These are phyloP conservation scores for Xyrichtys novacula DNA, from an alignment of 2,797 vertebrate species.

Conservation along the genomic window DNA sequence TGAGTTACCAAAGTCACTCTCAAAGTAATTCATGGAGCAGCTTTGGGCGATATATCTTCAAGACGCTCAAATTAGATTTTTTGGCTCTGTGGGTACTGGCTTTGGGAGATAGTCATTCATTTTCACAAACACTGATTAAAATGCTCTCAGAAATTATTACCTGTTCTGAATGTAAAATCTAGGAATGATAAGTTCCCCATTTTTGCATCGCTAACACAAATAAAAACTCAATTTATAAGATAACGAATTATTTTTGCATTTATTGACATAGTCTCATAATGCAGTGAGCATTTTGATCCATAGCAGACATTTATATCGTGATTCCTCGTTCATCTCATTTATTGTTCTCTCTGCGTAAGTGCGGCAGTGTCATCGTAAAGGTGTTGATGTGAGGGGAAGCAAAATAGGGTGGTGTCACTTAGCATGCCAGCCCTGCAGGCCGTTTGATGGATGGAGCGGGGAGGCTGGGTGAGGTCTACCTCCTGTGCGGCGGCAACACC, in stretches of 20 bases:
- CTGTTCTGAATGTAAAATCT: conserved; percentile 32
- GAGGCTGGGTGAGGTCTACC: conserved; percentile 51
- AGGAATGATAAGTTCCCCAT: background rate
- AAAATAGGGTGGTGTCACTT: conserved; percentile 55
- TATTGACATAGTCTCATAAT: background rate
- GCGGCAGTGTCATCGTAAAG: conserved; percentile 24
- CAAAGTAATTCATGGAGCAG: conserved; percentile 59
- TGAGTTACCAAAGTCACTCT: conserved; percentile 66
- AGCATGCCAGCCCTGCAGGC: conserved; percentile 51
- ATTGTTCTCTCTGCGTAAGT: background rate
- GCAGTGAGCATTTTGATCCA: background rate
- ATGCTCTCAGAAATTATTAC: conserved; percentile 35
- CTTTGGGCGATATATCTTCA: conserved; percentile 62
- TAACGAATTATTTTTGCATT: background rate
- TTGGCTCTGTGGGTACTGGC: conserved; percentile 56
- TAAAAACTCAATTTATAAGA: background rate
- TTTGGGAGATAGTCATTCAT: conserved; percentile 56
- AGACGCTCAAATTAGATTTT: conserved; percentile 66
- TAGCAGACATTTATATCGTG: background rate
- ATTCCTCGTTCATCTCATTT: background rate
- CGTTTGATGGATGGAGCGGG: conserved; percentile 69
- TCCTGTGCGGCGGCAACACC: conserved; percentile 50
- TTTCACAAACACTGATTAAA: conserved; percentile 62
- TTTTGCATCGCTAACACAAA: background rate
- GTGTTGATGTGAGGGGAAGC: conserved; percentile 51